phyloP scores from a whole-genome alignment of 23 tunicate genomes.

The Aplidium turbinatum region DNA sequence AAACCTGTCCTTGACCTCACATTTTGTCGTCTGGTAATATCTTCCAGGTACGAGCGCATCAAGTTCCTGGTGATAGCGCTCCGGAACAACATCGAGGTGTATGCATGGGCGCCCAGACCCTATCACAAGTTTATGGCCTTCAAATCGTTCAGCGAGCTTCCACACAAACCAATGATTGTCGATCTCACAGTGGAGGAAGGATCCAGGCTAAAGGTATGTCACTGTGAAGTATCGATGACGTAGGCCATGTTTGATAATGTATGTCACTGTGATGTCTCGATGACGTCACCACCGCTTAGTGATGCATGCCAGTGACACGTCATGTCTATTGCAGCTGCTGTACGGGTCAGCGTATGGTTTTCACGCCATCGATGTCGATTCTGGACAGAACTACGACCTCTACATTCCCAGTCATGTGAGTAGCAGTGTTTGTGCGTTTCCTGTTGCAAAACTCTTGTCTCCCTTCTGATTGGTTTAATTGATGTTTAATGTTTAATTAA shows the following conservation, averaged over 20 bases:
- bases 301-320: too few species aligned
- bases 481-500: too few species aligned
- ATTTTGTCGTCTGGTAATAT: too few species aligned
- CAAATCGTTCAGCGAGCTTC: slow-evolving; percentile 95
- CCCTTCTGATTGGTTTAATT: too few species aligned
- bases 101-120: slow-evolving; percentile 99
- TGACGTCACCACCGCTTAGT: too few species aligned
- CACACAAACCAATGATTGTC: slow-evolving; percentile 97
- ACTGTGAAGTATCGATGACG: too few species aligned
- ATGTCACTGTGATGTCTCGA: too few species aligned
- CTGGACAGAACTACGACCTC: slow-evolving; percentile 92
- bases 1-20: too few species aligned
- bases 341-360: slow-evolving; percentile 97
- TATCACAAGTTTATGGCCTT: slow-evolving; percentile 99
- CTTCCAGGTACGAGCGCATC: slow-evolving; percentile 94
- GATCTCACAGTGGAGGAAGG: slow-evolving; percentile 99
- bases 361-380: slow-evolving; percentile 99
- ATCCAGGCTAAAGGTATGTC: slow-evolving; percentile 89
- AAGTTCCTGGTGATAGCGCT: slow-evolving; percentile 98
- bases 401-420: slow-evolving; percentile 97
- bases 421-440: too few species aligned
- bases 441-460: too few species aligned
- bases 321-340: slow-evolving; percentile 72
- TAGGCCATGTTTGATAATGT: too few species aligned
- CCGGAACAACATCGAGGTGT: slow-evolving; percentile 96